These are phyloP conservation scores for Arrhamphus sclerolepis DNA, from an alignment of 2,797 vertebrate genomes.

Conservation along the genomic window DNA sequence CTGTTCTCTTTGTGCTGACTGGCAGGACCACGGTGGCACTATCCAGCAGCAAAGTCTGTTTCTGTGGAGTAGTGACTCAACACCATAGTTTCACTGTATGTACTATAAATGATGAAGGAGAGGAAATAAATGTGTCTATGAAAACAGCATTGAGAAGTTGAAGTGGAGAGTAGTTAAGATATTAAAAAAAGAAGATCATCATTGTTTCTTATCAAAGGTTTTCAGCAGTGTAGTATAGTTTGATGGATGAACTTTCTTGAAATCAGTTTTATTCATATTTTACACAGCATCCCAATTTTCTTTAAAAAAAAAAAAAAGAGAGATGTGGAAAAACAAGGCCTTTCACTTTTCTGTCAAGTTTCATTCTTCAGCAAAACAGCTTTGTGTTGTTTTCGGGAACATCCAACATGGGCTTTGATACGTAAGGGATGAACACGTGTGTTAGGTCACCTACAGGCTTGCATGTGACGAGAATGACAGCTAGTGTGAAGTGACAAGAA, in stretches of 20 bases:
- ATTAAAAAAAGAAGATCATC: not conserved
- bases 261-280: no score
- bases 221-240: not conserved
- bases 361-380: not conserved
- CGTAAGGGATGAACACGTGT: slow-evolving; percentile 41
- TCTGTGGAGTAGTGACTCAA: slow-evolving; percentile 11
- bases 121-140: slow-evolving; percentile 1
- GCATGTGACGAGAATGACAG: slow-evolving; percentile 55
- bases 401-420: not conserved
- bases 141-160: not conserved
- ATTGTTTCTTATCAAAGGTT: not conserved
- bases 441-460: slow-evolving; percentile 45
- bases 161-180: not conserved
- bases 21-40: slow-evolving; percentile 43
- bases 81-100: not conserved
- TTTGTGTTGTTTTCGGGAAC: slow-evolving; percentile 13
- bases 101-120: no score
- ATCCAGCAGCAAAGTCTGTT: slow-evolving; percentile 37
- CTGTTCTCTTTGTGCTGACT: slow-evolving; percentile 50
- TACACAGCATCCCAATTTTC: no score
- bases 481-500: slow-evolving; percentile 72
- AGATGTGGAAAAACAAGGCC: no score
- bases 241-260: not conserved
- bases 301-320: no score
- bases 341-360: not conserved